Evolutionary conservation across 2,113 vertebrate species (phyloP), one percentile per base, ranked within the genome.

Genomic region (Morone chrysops): DNA sequence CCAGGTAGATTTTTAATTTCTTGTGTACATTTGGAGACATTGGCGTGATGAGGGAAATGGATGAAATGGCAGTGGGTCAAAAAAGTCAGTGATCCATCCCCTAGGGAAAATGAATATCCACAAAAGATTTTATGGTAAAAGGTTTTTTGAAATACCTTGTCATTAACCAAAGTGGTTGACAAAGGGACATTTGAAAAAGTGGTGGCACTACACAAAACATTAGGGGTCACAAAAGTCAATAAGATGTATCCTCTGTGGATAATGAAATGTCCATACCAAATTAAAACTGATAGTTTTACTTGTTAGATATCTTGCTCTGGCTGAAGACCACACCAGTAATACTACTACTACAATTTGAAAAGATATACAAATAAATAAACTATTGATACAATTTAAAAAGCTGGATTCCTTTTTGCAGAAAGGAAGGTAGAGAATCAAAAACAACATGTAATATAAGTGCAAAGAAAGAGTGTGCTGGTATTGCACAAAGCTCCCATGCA

Each of bases 401-500:
- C 3, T 31, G 2, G 11, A 1, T 41, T 48, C 11, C n/a, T 18
- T 56, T 43, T 61, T 41, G n/a, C 61, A 20, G 68, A 50, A 36
- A 36, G 66, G 16, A 51, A 4, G n/a, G 10, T 53, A 40, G 41
- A 80, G 62, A 13, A 84, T 75, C 40, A 70, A 77, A 83, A 88
- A 87, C 71, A 91, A 54, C 14, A 1, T n/a, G 6, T 38, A 45
- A 1, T 66, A 65, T 60, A 56, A 43, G 4, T 50, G 60, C 31
- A 68, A 65, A 73, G 56, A 65, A 13, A 50, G 22, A 77, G 57
- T 5, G 3, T 20, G 66, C 36, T 22, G 47, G 36, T 62, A 38
- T 20, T 77, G 14, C 61, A 65, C 48, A 5, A 83, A 80, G 81
- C 81, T 90, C 88, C 70, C 81, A 91, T 83, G 86, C 81, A 69